A percentile compares a stretch with the other conserved stretches of the same genome.
These are phyloP conservation scores for Philaenus spumarius DNA, from an alignment of 1,140 invertebrate species.

Conservation along the genomic window DNA sequence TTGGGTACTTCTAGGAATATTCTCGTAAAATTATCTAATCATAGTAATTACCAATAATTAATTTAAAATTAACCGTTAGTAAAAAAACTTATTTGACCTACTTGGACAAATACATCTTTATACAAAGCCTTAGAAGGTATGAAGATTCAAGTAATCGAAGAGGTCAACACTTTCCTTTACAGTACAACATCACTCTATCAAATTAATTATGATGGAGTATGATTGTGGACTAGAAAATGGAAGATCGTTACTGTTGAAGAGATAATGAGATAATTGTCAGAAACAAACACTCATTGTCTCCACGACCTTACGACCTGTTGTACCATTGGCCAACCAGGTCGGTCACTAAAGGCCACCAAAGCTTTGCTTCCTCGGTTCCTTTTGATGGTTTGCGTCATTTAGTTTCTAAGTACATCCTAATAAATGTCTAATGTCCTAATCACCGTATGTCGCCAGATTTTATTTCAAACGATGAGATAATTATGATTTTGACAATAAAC, in stretches of 20 bases:
- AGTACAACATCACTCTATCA: constrained; percentile 4
- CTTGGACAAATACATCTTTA: too few relatives aligned
- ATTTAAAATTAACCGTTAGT: too few relatives aligned
- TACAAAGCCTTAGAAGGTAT: too few relatives aligned
- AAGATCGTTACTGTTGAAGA: constrained; percentile 17
- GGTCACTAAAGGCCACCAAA: background rate
- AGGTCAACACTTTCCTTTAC: background rate
- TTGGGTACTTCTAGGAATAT: too few relatives aligned
- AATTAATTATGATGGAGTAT: constrained; percentile 25
- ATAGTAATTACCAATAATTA: too few relatives aligned
- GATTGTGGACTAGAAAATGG: constrained; percentile 4
- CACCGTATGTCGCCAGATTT: background rate
- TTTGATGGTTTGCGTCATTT: background rate
- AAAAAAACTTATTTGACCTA: too few relatives aligned
- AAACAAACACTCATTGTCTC: constrained; percentile 7
- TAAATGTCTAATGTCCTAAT: background rate
- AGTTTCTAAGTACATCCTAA: background rate
- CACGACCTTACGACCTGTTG: constrained; percentile 3
- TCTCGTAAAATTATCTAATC: too few relatives aligned
- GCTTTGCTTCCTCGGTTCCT: too few relatives aligned
- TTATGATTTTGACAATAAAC: constrained; percentile 13
- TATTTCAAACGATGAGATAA: constrained; percentile 12
- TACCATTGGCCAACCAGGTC: background rate
- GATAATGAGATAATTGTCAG: constrained; percentile 21
- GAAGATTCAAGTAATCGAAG: too few relatives aligned